Evolutionary conservation across 2,888 invertebrate genomes (phyloP), one percentile per base, ranked within the genome.

Genomic region (Mythimna pallens): DNA sequence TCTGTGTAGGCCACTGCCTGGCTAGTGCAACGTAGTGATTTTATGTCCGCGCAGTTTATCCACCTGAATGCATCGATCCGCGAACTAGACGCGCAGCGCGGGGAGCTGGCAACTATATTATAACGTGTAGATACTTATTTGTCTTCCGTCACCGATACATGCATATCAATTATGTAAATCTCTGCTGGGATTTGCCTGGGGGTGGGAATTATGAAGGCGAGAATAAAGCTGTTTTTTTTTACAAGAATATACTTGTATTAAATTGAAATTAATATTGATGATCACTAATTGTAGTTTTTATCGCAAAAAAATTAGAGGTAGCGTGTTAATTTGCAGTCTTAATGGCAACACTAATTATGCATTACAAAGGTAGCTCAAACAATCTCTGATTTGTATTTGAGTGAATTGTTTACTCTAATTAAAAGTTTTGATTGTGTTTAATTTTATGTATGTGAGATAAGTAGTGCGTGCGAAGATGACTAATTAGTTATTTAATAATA

Each of bases 21-120:
- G 69, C 14, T 63, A 47, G 52, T 77, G 79, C 71, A 79, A 70
- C 70, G 66, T 79, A 79, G 78, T 76, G 76, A 82, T 82, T 79
- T 70, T 77, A 82, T 79, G 66, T 79, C 79, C 52, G 82, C 79
- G 79, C 79, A 82, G 82, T 79, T 68, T 57, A 70, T 77, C 50
- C 47, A 77, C 78, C 79, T 79, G 79, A 64, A 82, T 79, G 82
- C 79, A 79, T 79, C 82, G 79, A 79, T 79, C 82, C 78, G 50
- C 34, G 52, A 50, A 65, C 54, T 57, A 81, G 36, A 59, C 76
- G 70, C 78, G 59, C 66, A 67, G 43, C 43, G 64, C 65, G 58
- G 58, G 52, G 59, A 58, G n/a, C 57, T 76, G 22, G 30, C 43
- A 36, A 30, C 52, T 47, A 30, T 59, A 63, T 47, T 14, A 14